A percentile compares a stretch with the other conserved stretches of the same genome.
Conservation (phyloP, 2,113 vertebrate genomes). For the Campylomormyrus tamandua region DNA sequence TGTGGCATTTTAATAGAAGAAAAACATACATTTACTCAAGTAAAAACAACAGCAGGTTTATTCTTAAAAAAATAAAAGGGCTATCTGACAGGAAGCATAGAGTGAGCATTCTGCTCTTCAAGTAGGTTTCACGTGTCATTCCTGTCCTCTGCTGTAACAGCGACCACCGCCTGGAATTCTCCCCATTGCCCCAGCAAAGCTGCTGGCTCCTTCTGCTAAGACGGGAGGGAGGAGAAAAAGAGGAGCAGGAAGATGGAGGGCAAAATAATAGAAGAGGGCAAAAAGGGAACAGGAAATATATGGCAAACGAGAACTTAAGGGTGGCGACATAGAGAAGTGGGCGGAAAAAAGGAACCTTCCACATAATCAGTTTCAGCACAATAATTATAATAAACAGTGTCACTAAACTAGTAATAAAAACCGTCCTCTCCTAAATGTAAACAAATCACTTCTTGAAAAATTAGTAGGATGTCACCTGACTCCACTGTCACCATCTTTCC, state of each 20-base stretch:
- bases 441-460: conserved; percentile 65
- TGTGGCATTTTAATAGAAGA: neutral
- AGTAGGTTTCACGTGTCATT: conserved; percentile 70
- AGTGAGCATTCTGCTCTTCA: conserved; percentile 89
- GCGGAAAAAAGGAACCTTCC: neutral
- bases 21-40: neutral
- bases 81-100: conserved; percentile 87
- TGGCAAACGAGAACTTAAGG: neutral
- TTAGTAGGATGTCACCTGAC: conserved; percentile 37
- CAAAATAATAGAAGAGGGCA: neutral
- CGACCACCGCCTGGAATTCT: conserved; percentile 51
- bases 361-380: conserved; percentile 47
- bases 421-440: conserved; percentile 81
- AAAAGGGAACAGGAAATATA: neutral
- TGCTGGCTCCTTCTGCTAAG: neutral
- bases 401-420: conserved; percentile 37
- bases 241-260: neutral
- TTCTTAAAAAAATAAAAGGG: conserved; percentile 74
- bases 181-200: conserved; percentile 31
- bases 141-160: conserved; percentile 27
- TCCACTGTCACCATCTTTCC: conserved; percentile 25
- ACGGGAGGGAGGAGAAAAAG: neutral
- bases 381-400: conserved; percentile 62
- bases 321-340: neutral
- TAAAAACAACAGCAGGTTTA: conserved; percentile 49